Conservation (phyloP, 2,113 vertebrate genomes). For the Tricholaema leucomelas region DNA sequence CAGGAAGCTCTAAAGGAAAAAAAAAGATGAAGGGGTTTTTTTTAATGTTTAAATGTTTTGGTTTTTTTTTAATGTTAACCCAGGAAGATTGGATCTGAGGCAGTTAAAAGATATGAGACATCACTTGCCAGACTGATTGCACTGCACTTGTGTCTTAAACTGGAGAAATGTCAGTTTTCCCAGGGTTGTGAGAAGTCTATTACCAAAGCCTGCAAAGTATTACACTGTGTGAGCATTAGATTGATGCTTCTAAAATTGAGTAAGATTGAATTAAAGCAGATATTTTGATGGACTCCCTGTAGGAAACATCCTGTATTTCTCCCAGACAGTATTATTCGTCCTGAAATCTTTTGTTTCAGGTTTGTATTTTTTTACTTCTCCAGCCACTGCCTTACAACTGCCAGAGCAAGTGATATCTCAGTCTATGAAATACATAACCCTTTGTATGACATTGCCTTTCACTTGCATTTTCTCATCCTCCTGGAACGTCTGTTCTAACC, state of each 20-base stretch:
- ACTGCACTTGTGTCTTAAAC: not conserved
- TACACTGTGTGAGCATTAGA: slow-evolving; percentile 7
- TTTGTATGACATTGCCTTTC: not conserved
- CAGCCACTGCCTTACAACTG: slow-evolving; percentile 13
- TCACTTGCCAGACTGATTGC: slow-evolving; percentile 18
- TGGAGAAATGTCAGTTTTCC: slow-evolving; percentile 21
- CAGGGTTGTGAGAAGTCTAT: slow-evolving; percentile 2
- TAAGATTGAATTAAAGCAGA: slow-evolving; percentile 49
- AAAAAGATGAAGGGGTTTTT: not conserved
- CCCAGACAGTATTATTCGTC: not conserved
- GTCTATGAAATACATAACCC: not conserved
- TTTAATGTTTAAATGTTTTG: too few relatives aligned
- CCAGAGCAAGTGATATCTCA: slow-evolving; percentile 2
- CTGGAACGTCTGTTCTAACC: not conserved
- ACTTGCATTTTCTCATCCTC: not conserved
- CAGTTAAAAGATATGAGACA: not conserved
- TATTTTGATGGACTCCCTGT: not conserved
- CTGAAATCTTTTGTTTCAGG: not conserved
- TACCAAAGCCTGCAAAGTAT: slow-evolving; percentile 27
- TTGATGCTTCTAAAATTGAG: slow-evolving; percentile 46
- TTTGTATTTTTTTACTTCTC: slow-evolving; percentile 27
- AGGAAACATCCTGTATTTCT: slow-evolving; percentile 22
- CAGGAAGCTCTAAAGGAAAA: not conserved
- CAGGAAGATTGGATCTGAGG: not conserved
- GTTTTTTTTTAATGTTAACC: too few relatives aligned